Evolutionary conservation across 2,888 invertebrate genomes (phyloP), one percentile per base, ranked within the genome.

Genomic region (Protonemura montana): DNA sequence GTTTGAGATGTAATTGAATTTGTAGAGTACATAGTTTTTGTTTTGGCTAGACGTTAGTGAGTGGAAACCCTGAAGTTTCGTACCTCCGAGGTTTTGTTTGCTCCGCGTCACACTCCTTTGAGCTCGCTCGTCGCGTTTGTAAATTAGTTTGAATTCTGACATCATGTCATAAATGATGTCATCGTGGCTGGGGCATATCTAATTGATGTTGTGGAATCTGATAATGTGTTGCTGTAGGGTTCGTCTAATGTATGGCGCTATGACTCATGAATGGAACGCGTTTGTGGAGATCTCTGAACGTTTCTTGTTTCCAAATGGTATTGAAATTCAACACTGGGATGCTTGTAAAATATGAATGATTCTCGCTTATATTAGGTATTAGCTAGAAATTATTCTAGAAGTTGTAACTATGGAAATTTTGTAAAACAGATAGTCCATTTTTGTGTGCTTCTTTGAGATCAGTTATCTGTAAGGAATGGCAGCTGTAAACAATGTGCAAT

Each of bases 161-260:
- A 59, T 59, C 59, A 59, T 59, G 59, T 59, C 59, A 59, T 59
- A 59, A 59, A 59, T 59, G 59, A 59, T 59, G 59, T 59, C 59
- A 59, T 59, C 59, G 59, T 13, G 59, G 59, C 59, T 16, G 59
- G 59, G 59, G 59, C 59, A 59, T 13, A 59, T 10, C 7, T 59
- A 59, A 59, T 59, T 59, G 59, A 21, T 59, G 59, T 21, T 59
- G 16, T 59, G 59, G 59, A 59, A 59, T 59, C 59, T 59, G 59
- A 59, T 59, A 10, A 21, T 59, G 59, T 59, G 21, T 59, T 7
- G 41, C 2, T 59, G 13, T 10, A 13, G 59, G 59, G 59, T 16
- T 59, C 21, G 59, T 59, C 59, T 59, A 10, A 21, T 59, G 59
- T 41, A 41, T 59, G 59, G 13, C 59, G 21, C 21, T 21, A 59